Conservation (phyloP, 2,797 vertebrate genomes). For the Limosa lapponica region DNA sequence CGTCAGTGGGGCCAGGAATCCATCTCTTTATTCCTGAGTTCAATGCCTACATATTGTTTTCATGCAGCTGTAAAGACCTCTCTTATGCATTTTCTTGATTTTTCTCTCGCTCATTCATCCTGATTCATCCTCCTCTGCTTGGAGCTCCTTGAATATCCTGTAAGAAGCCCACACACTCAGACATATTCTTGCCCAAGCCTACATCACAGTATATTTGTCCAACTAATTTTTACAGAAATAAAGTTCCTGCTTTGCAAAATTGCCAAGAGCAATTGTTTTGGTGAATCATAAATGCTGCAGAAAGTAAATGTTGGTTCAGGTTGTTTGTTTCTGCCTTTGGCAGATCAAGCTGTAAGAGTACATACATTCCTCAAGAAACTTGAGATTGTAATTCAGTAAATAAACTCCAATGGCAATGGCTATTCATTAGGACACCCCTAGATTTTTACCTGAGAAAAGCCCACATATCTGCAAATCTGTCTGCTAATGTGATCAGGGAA, state of each 20-base stretch:
- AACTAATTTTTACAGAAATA: slow-evolving; percentile 44
- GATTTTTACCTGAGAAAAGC: neutral
- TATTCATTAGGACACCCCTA: neutral
- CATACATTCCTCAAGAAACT: neutral
- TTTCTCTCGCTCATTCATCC: slow-evolving; percentile 54
- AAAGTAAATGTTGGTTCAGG: slow-evolving; percentile 64
- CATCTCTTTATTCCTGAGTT: slow-evolving; percentile 21
- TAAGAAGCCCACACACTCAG: slow-evolving; percentile 54
- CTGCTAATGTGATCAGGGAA: neutral
- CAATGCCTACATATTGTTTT: slow-evolving; percentile 61
- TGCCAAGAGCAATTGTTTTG: slow-evolving; percentile 67
- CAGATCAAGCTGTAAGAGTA: neutral
- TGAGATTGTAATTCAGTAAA: neutral
- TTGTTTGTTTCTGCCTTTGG: slow-evolving; percentile 50
- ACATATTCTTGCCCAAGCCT: slow-evolving; percentile 40
- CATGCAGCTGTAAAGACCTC: slow-evolving; percentile 52
- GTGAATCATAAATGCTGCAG: slow-evolving; percentile 70
- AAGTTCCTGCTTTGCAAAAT: slow-evolving; percentile 43
- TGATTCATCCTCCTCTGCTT: slow-evolving; percentile 59
- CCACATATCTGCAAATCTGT: neutral
- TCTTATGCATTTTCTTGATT: slow-evolving; percentile 45
- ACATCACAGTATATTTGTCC: slow-evolving; percentile 42
- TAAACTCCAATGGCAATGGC: neutral
- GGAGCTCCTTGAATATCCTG: slow-evolving; percentile 63
- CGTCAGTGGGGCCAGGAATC: neutral